Evolutionary conservation across 2,113 vertebrate species (phyloP), one percentile per base, ranked within the genome.

Genomic region (Zapus hudsonius): DNA sequence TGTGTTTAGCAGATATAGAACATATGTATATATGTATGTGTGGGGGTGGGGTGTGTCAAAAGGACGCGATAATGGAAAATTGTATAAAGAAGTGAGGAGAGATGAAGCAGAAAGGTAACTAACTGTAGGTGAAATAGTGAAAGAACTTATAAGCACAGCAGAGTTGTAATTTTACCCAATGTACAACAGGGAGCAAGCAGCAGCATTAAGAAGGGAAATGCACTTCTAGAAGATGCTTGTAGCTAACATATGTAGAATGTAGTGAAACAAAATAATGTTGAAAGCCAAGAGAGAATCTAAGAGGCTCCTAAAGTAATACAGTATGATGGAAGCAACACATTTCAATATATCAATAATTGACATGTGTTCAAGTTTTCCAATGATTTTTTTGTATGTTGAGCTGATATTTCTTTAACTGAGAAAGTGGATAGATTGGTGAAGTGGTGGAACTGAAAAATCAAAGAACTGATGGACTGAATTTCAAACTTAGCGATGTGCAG

Each of bases 381-480:
- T 67, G 52, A n/a, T 22, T 23, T 72, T 83, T 93, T 55, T 59
- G n/a, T 17, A 66, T 88, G 42, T 64, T 66, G 52, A 73, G 38
- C 33, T 75, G 52, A 40, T 57, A 73, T 72, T 75, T 89, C 20
- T 75, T 92, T 94, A 8, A 76, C 67, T 59, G 36, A 90, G 64
- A 80, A 94, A 66, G 12, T 8, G 42, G 69, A 89, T 7, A 78
- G 7, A 66, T 52, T 64, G 13, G 33, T 82, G 25, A 93, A 93
- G 57, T 89, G 31, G 47, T 84, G 15, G 25, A 73, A 23, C 4
- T 75, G n/a, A 67, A 92, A 87, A 86, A 79, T 70, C 19, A 90
- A 82, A 82, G 55, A 92, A 63, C 42, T 92, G 72, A 79, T 6
- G 79, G 87, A 84, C 38, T 91, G 70, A 73, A 74, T 82, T 92